A percentile compares a stretch with the other conserved stretches of the same genome.
phyloP scores from a whole-genome alignment of 2,888 invertebrate species.

The Trimorus sp. region DNA sequence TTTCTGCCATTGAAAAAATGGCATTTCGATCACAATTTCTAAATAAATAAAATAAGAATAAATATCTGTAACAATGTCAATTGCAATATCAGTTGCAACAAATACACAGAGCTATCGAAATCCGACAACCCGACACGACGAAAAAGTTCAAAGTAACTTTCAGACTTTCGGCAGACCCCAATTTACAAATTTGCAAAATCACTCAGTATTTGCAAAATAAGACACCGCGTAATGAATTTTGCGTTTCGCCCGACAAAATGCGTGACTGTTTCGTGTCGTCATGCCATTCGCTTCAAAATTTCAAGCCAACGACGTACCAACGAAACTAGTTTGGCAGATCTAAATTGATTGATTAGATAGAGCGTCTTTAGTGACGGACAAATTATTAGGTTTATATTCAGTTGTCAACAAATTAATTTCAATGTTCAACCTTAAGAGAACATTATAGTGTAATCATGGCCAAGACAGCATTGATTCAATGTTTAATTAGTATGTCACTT shows the following conservation, averaged over 20 bases:
- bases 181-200: slow-evolving; percentile 61
- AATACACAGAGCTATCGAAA: no score
- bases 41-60: no score
- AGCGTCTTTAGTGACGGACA: slow-evolving; percentile 7
- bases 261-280: neutral
- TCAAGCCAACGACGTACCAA: slow-evolving; percentile 27
- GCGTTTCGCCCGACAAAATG: slow-evolving; percentile 16
- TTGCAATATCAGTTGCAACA: no score
- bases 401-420: no score
- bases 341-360: slow-evolving; percentile 49
- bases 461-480: no score
- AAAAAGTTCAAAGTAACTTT: slow-evolving; percentile 49
- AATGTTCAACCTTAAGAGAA: no score
- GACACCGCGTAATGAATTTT: slow-evolving; percentile 15
- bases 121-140: neutral
- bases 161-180: slow-evolving; percentile 29
- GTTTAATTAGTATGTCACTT: no score
- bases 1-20: no score
- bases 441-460: neutral
- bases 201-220: slow-evolving; percentile 44
- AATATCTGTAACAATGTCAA: no score
- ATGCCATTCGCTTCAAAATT: slow-evolving; percentile 12
- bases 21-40: no score
- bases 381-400: no score
- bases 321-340: neutral